A percentile compares a stretch with the other conserved stretches of the same genome.
phyloP scores from a whole-genome alignment of 92 coral and sea anemone species.

The Blastomussa wellsi region DNA sequence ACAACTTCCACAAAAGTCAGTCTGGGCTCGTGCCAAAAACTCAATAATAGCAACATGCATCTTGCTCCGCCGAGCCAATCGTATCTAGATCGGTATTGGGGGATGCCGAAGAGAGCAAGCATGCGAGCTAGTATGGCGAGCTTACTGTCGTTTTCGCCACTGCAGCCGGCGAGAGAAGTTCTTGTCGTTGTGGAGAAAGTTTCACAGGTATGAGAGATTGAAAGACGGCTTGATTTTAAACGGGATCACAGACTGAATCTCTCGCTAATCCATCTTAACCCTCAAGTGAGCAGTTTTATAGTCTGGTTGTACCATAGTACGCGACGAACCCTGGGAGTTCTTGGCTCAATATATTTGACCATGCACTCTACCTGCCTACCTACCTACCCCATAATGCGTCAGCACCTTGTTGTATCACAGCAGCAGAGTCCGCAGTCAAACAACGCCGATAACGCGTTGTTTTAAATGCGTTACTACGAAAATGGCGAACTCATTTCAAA shows the following conservation, averaged over 20 bases:
- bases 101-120: constrained; percentile 66
- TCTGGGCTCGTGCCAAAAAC: constrained; percentile 39
- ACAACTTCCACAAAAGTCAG: constrained; percentile 39
- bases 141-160: constrained; percentile 44
- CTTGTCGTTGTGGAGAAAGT: constrained; percentile 66
- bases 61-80: constrained; percentile 33
- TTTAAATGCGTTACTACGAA: neutral
- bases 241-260: neutral
- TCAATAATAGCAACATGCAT: constrained; percentile 34
- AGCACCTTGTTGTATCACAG: neutral
- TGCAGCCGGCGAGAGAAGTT: constrained; percentile 41
- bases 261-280: neutral
- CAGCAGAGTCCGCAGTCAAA: neutral
- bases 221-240: neutral
- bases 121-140: constrained; percentile 67
- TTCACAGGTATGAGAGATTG: constrained; percentile 50
- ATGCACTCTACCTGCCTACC: neutral
- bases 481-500: neutral
- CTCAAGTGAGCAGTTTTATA: neutral
- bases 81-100: constrained; percentile 56
- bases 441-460: neutral
- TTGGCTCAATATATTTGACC: neutral
- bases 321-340: constrained; percentile 17
- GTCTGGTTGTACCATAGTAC: neutral
- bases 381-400: neutral